Percentiles rank a stretch among this genome's conserved stretches.
Evolutionary conservation across 2,888 invertebrate species (phyloP).

Genomic region (Tuberolachnus salignus): DNA sequence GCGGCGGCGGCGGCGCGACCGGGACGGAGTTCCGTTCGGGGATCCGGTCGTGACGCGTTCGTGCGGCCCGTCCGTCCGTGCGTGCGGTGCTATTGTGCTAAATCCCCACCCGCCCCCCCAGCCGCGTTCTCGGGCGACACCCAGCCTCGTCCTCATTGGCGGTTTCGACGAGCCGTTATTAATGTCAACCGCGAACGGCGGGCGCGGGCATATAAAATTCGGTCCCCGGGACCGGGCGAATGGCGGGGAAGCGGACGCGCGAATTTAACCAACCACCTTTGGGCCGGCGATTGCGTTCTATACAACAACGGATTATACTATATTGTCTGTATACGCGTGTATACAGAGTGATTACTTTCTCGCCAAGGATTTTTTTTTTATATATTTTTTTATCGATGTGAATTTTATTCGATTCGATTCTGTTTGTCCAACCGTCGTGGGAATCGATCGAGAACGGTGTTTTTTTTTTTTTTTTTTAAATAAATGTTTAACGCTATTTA

Average conservation of each 20-base stretch:
- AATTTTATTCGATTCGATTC: too few relatives aligned
- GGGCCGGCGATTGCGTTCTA: conserved; percentile 39
- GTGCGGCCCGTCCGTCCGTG: neutral
- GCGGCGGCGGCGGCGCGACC: neutral
- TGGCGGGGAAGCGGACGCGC: neutral
- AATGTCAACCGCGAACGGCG: conserved; percentile 38
- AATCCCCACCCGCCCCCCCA: neutral
- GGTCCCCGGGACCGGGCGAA: neutral
- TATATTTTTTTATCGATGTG: too few relatives aligned
- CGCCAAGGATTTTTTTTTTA: too few relatives aligned
- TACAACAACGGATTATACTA: neutral
- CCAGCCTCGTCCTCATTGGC: conserved; percentile 28
- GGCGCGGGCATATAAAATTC: neutral
- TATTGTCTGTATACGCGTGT: too few relatives aligned
- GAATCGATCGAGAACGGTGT: too few relatives aligned
- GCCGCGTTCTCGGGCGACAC: neutral
- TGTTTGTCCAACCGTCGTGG: too few relatives aligned
- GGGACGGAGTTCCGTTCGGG: conserved; percentile 26
- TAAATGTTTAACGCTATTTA: too few relatives aligned
- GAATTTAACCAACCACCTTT: conserved; percentile 47
- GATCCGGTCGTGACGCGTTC: conserved; percentile 40
- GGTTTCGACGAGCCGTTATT: conserved; percentile 53
- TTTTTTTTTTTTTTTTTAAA: too few relatives aligned
- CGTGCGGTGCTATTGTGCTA: conserved; percentile 27
- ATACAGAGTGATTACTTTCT: too few relatives aligned